Conservation (phyloP, 35 echinoderm and acorn worm genomes). For the Lytechinus variegatus region DNA sequence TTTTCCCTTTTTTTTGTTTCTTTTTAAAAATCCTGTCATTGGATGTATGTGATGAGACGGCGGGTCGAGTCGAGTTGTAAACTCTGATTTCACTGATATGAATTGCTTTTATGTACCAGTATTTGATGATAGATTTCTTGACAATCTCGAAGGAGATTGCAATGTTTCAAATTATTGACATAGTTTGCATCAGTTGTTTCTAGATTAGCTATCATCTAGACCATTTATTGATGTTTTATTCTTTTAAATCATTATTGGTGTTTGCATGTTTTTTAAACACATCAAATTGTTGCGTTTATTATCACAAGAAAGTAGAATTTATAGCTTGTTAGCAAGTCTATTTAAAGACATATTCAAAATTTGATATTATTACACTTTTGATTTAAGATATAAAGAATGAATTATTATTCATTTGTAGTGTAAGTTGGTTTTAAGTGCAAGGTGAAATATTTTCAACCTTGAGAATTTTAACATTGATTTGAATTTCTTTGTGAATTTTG, state of each 20-base stretch:
- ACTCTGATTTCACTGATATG: conserved; percentile 23
- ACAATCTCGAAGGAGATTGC: neutral
- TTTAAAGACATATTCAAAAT: conserved; percentile 50
- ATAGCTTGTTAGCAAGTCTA: conserved; percentile 42
- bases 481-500: conserved; percentile 54
- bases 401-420: conserved; percentile 32
- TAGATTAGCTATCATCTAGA: conserved; percentile 53
- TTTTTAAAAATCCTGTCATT: conserved; percentile 27
- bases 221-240: conserved; percentile 58
- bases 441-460: conserved; percentile 36
- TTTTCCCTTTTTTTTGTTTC: neutral
- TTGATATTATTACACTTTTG: conserved; percentile 35
- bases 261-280: conserved; percentile 57
- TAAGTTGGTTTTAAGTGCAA: conserved; percentile 50
- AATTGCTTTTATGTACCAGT: conserved; percentile 51
- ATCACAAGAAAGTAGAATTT: conserved; percentile 15
- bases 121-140: conserved; percentile 50
- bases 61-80: neutral
- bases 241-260: conserved; percentile 54
- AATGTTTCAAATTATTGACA: conserved; percentile 34
- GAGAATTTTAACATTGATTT: conserved; percentile 47
- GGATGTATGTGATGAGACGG: conserved; percentile 17
- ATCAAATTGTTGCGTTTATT: conserved; percentile 51
- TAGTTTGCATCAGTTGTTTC: conserved; percentile 57
- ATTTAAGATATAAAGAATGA: conserved; percentile 38